A percentile compares a stretch with the other conserved stretches of the same genome.
Evolutionary conservation across 2,113 vertebrate species (phyloP).

Genomic region (Circaetus gallicus): DNA sequence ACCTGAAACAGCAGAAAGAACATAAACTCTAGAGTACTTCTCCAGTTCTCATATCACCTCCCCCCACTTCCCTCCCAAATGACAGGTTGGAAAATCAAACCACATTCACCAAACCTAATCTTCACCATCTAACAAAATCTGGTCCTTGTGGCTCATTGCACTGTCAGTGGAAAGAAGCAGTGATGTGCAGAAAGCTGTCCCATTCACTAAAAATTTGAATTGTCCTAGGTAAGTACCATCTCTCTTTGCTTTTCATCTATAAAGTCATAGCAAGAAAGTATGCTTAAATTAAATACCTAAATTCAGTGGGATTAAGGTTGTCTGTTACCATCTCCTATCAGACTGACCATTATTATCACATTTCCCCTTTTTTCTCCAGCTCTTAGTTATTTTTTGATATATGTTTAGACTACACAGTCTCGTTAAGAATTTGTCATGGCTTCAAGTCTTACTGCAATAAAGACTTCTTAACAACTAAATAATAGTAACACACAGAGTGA

Average conservation of each 20-base stretch:
- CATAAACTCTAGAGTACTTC: neutral
- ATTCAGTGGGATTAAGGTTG: neutral
- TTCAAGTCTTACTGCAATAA: neutral
- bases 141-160: neutral
- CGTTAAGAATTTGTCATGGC: neutral
- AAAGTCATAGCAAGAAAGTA: neutral
- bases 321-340: neutral
- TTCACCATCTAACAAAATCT: neutral
- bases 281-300: neutral
- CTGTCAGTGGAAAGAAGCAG: neutral
- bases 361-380: neutral
- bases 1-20: neutral
- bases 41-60: neutral
- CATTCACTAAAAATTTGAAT: neutral
- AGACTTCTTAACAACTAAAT: neutral
- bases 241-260: neutral
- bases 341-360: neutral
- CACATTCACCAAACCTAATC: neutral
- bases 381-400: neutral
- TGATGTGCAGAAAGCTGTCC: neutral
- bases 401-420: neutral
- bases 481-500: neutral
- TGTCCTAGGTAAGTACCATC: neutral
- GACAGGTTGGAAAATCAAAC: neutral
- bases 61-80: accelerated